Conservation (phyloP, 2,888 invertebrate species). For the Eristalinus aeneus region DNA sequence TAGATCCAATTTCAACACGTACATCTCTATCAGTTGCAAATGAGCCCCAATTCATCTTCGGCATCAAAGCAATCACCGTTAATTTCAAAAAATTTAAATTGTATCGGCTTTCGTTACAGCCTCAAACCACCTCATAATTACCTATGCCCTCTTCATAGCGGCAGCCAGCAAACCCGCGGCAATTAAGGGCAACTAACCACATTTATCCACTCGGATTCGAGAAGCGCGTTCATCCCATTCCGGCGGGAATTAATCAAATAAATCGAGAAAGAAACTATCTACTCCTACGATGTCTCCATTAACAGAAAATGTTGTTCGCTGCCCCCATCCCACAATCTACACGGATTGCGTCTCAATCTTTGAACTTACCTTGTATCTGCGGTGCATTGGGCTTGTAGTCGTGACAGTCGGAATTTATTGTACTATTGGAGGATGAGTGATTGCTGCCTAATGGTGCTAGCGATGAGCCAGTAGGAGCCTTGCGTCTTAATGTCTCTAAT, state of each 20-base stretch:
- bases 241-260: slow-evolving; percentile 55
- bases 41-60: background rate
- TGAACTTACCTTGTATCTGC: slow-evolving; percentile 80
- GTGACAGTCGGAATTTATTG: slow-evolving; percentile 82
- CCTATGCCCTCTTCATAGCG: background rate
- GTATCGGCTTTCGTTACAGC: slow-evolving; percentile 23
- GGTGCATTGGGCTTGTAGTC: slow-evolving; percentile 85
- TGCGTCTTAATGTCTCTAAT: slow-evolving; percentile 86
- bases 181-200: slow-evolving; percentile 59
- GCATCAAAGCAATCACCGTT: background rate
- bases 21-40: background rate
- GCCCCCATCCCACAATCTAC: no score
- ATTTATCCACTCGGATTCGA: slow-evolving; percentile 48
- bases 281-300: slow-evolving; percentile 66
- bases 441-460: slow-evolving; percentile 78
- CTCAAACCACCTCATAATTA: slow-evolving; percentile 39
- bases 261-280: slow-evolving; percentile 37
- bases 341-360: slow-evolving; percentile 51
- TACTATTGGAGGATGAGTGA: slow-evolving; percentile 80
- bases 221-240: background rate
- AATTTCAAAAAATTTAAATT: slow-evolving; percentile 40
- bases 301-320: no score
- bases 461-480: slow-evolving; percentile 76
- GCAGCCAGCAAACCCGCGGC: background rate
- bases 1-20: background rate